These are phyloP conservation scores for Xyliphius kryptos DNA, from an alignment of 2,113 vertebrate species.

Conservation along the genomic window DNA sequence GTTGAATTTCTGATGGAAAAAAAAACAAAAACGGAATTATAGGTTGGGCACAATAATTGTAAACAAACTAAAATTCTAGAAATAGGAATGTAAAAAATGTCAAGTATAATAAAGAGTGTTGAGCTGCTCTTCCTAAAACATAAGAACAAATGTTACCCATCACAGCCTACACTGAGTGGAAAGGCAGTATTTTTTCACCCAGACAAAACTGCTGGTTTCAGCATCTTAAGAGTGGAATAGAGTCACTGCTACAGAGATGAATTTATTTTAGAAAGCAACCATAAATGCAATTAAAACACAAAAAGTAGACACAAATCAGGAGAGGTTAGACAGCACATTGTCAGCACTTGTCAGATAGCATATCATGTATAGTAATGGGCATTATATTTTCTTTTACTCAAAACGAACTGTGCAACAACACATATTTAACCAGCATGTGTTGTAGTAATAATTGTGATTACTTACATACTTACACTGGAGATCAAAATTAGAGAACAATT, in stretches of 20 bases:
- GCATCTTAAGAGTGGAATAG: constrained; percentile 13
- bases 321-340: constrained; percentile 3
- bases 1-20: constrained; percentile 86
- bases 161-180: too few species aligned
- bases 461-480: too few species aligned
- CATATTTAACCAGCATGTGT: too few species aligned
- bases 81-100: neutral
- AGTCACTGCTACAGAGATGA: constrained; percentile 12
- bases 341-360: too few species aligned
- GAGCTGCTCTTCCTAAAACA: too few species aligned
- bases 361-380: too few species aligned
- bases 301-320: neutral
- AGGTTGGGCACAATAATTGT: neutral
- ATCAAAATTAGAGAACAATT: too few species aligned
- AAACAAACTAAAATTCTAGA: neutral
- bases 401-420: too few species aligned
- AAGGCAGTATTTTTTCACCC: too few species aligned
- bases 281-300: constrained; percentile 10
- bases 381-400: too few species aligned
- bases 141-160: too few species aligned
- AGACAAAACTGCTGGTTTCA: constrained; percentile 1
- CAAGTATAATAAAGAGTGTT: neutral
- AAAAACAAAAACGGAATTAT: constrained; percentile 9
- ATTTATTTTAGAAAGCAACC: constrained; percentile 34
- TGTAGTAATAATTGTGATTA: too few species aligned